Base-by-base conservation (phyloP, 2,797 vertebrate species). In the Trichosurus vulpecula region DNA sequence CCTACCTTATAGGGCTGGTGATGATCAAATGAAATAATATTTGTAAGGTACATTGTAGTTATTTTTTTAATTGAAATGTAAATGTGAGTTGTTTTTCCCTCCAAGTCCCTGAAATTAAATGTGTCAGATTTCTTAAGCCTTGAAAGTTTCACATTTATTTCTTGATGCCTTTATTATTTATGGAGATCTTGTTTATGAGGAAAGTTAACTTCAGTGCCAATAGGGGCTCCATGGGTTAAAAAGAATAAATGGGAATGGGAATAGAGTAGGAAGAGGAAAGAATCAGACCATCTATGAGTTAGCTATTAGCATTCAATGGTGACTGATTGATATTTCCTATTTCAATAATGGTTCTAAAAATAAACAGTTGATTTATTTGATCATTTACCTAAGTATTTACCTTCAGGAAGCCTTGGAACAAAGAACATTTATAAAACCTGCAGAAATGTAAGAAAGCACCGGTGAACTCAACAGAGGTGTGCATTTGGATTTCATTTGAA, bases 401-500 rank as follows among this genome's bases (percentile, higher is more conserved):
- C 92, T 91, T 92, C 58, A 55, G 91, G 54, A 94, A 61, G 6
- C 0, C 31, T 52, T 54, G 53, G 41, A 90, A 94, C 74, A 95
- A 92, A 94, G 66, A 52, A 25, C 53, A 25, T 2, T 12, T 61
- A 47, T 57, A 58, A 93, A 8, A 35, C 74, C 90, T 93, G 95
- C 52, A 52, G 92, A 94, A 91, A 41, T 61, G 47, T 54, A 66
- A 90, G 22, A 95, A 93, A 96, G 27, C 4, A 92, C 41, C 74
- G 95, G 89, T 94, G 81, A 96, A 91, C 92, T 90, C 51, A 52
- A 52, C 35, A 27, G 53, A 92, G 91, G 87, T 94, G 54, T 27
- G 6, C 13, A 16, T 92, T 96, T 95, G 92, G 58, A 58, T 94
- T 96, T 92, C 92, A 95, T 58, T 55, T 96, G 93, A 9, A 95